These are phyloP conservation scores for Atherinosoma microstoma DNA, from an alignment of 2,797 vertebrate genomes.

Conservation along the genomic window DNA sequence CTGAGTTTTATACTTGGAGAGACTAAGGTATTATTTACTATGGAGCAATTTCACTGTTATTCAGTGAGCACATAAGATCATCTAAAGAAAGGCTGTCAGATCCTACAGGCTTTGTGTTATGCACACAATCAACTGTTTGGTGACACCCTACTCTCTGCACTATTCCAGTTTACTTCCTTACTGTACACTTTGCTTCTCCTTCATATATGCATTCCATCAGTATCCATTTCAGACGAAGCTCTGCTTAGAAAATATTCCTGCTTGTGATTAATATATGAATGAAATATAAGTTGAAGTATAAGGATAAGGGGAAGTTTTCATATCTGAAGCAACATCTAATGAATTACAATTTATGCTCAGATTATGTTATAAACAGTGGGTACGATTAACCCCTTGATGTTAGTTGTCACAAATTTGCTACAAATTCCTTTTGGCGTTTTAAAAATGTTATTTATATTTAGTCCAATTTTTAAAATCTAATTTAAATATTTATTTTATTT, in stretches of 20 bases:
- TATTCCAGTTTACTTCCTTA: background rate
- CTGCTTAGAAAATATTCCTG: constrained; percentile 2
- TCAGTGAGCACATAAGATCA: background rate
- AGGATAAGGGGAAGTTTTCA: background rate
- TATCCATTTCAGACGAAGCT: background rate
- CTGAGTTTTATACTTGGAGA: constrained; percentile 1
- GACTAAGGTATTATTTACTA: background rate
- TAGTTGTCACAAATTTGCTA: no score
- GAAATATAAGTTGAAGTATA: constrained; percentile 4
- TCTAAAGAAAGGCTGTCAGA: constrained; percentile 3
- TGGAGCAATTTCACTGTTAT: constrained; percentile 22
- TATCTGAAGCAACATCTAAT: background rate
- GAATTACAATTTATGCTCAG: no score
- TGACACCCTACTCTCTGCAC: background rate
- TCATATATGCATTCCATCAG: background rate
- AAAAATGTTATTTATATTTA: no score
- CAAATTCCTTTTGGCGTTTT: no score
- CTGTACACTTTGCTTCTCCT: background rate
- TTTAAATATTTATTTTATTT: no score
- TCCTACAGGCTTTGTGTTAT: constrained; percentile 1
- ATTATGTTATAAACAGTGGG: no score
- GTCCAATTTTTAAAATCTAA: no score
- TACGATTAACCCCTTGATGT: no score
- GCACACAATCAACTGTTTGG: background rate
- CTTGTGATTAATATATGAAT: constrained; percentile 27